Conservation (phyloP, 2,888 invertebrate genomes). For the Tenthredo scrophulariae region DNA sequence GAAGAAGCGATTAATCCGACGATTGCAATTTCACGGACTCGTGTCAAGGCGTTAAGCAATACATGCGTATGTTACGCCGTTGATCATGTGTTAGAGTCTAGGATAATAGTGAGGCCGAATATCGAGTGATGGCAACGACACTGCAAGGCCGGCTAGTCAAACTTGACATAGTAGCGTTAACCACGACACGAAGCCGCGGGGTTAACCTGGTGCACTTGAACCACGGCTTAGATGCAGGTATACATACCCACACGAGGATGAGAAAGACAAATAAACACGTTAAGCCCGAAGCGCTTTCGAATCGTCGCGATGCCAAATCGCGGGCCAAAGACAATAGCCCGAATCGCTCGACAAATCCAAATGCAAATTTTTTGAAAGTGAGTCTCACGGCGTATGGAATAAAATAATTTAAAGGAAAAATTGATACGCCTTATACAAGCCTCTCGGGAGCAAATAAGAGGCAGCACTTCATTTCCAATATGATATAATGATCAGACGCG, state of each 20-base stretch:
- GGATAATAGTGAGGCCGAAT: constrained; percentile 39
- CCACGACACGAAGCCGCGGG: constrained; percentile 5
- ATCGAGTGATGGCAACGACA: constrained; percentile 61
- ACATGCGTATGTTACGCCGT: background rate
- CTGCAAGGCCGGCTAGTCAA: constrained; percentile 61
- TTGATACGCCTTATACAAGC: background rate
- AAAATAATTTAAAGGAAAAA: background rate
- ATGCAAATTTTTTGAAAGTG: constrained; percentile 40
- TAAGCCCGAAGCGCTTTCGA: constrained; percentile 22
- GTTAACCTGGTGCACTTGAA: constrained; percentile 60
- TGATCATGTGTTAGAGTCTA: background rate
- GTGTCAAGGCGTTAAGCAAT: constrained; percentile 24
- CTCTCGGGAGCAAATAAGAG: background rate
- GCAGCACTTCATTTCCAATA: background rate
- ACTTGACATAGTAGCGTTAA: constrained; percentile 55
- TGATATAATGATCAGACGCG: background rate
- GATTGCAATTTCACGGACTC: constrained; percentile 26
- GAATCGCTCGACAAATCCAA: constrained; percentile 2
- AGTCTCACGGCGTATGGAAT: background rate
- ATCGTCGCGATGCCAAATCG: constrained; percentile 22
- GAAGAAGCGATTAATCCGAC: background rate
- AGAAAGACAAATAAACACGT: background rate
- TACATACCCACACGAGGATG: background rate
- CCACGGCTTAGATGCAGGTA: constrained; percentile 53
- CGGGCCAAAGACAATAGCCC: constrained; percentile 1